These are phyloP conservation scores for Notothenia rossii DNA, from an alignment of 2,113 vertebrate genomes.

Conservation along the genomic window DNA sequence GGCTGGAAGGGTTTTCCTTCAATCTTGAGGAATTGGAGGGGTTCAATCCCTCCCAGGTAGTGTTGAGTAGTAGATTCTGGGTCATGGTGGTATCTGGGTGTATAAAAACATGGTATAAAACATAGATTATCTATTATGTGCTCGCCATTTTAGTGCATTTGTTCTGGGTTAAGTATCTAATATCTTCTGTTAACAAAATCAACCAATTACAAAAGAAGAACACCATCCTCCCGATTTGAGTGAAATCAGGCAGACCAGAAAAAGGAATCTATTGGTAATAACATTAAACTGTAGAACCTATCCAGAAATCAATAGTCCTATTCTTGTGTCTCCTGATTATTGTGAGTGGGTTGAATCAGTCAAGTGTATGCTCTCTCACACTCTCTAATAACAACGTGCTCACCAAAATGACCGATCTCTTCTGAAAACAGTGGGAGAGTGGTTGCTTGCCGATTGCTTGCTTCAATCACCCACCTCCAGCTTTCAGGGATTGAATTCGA, in stretches of 20 bases:
- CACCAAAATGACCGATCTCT: not conserved
- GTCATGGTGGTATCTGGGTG: conserved; percentile 62
- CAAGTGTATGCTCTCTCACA: conserved; percentile 17
- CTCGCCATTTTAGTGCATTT: not conserved
- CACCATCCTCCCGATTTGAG: not conserved
- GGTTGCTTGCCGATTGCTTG: too few relatives aligned
- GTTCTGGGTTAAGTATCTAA: not conserved
- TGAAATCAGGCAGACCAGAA: not conserved
- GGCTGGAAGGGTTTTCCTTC: conserved; percentile 42
- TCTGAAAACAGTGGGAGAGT: not conserved
- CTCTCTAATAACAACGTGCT: not conserved
- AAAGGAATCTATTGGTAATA: conserved; percentile 22
- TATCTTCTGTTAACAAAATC: not conserved
- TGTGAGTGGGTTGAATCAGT: conserved; percentile 20
- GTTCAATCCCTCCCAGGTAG: conserved; percentile 44
- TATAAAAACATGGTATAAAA: not conserved
- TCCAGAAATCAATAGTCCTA: conserved; percentile 36
- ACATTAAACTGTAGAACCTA: conserved; percentile 25
- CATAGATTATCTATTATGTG: not conserved
- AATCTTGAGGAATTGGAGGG: conserved; percentile 15
- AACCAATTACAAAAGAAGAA: not conserved
- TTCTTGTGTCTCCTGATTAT: conserved; percentile 1
- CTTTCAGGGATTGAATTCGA: not conserved
- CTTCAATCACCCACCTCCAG: not conserved
- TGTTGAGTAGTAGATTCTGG: conserved; percentile 67